Percentiles rank a stretch among this genome's conserved stretches.
Conservation (phyloP, 1,140 invertebrate genomes). For the Triops cancriformis region DNA sequence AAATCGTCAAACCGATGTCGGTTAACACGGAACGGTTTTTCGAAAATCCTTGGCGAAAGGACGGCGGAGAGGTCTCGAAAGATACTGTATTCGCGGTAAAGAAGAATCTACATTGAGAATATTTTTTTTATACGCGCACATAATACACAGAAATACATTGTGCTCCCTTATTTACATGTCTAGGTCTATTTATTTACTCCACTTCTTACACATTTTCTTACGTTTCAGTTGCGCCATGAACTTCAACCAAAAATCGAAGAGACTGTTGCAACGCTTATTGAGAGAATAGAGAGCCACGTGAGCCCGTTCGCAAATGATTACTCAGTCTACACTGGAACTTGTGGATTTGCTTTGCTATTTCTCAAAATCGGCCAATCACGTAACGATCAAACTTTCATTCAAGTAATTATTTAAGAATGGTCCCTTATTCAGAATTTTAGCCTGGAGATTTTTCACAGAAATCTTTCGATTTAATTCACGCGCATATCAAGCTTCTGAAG, state of each 20-base stretch:
- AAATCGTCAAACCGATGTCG: background rate
- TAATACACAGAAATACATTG: too few relatives aligned
- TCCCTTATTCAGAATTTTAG: conserved; percentile 2
- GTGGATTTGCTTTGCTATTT: conserved; percentile 48
- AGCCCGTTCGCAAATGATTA: conserved; percentile 34
- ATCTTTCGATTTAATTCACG: conserved; percentile 22
- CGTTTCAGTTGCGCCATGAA: background rate
- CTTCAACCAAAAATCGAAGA: background rate
- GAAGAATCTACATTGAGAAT: too few relatives aligned
- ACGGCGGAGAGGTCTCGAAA: background rate
- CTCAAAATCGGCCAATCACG: conserved; percentile 42
- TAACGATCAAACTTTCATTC: conserved; percentile 32
- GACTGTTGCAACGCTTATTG: background rate
- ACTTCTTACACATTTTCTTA: too few relatives aligned
- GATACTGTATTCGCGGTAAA: background rate
- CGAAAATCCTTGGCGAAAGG: background rate
- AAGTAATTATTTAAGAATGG: conserved; percentile 18
- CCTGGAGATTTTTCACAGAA: conserved; percentile 29
- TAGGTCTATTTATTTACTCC: too few relatives aligned
- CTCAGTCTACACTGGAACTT: conserved; percentile 46
- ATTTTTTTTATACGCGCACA: too few relatives aligned
- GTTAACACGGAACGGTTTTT: background rate
- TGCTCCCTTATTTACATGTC: too few relatives aligned
- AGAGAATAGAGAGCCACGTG: background rate
- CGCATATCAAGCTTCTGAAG: conserved; percentile 12